Conservation (phyloP, 2,888 invertebrate species). For the Aphelenchoides bicaudatus region DNA sequence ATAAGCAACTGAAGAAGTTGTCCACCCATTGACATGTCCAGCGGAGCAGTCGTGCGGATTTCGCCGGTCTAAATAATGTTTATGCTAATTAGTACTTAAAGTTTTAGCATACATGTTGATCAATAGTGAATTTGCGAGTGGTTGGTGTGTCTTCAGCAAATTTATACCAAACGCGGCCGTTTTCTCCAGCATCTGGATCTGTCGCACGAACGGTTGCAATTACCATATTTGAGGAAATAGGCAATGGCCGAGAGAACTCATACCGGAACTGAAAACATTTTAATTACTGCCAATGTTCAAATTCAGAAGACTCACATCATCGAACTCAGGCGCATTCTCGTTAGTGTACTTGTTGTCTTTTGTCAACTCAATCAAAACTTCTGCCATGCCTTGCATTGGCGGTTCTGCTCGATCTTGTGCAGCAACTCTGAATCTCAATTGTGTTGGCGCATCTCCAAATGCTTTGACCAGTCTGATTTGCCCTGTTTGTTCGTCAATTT, state of each 20-base stretch:
- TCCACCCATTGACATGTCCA: too few relatives aligned
- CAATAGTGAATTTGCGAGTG: constrained; percentile 33
- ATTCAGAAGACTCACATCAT: constrained; percentile 31
- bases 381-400: constrained; percentile 22
- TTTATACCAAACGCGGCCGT: constrained; percentile 39
- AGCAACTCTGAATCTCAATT: constrained; percentile 17
- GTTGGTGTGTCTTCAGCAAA: constrained; percentile 29
- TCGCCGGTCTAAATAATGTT: constrained; percentile 40
- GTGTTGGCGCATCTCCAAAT: constrained; percentile 14
- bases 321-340: constrained; percentile 51
- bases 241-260: constrained; percentile 33
- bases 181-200: constrained; percentile 52
- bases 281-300: constrained; percentile 1
- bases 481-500: constrained; percentile 28
- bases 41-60: constrained; percentile 33
- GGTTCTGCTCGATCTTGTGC: constrained; percentile 36
- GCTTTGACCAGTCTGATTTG: constrained; percentile 22
- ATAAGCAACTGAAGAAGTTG: constrained; percentile 43
- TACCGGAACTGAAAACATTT: constrained; percentile 39
- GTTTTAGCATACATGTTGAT: constrained; percentile 26
- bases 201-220: constrained; percentile 45
- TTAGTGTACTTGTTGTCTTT: constrained; percentile 33
- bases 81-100: neutral
- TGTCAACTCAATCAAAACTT: constrained; percentile 20
- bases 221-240: constrained; percentile 41